Evolutionary conservation across 2,113 vertebrate genomes (phyloP).

Genomic region (Theristicus caerulescens): DNA sequence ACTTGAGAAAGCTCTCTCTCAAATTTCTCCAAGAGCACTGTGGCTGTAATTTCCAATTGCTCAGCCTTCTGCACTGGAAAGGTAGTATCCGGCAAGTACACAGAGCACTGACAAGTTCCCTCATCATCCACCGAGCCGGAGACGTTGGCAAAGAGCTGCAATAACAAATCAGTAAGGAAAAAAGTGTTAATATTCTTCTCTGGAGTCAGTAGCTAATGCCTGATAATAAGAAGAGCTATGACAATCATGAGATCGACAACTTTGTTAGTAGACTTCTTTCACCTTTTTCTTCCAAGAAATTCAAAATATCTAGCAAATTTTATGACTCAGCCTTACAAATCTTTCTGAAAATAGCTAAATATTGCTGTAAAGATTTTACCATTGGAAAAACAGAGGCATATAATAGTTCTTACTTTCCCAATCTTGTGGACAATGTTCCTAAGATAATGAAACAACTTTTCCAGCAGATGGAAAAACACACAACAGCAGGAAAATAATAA

Average conservation of each 20-base stretch:
- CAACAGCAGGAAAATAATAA: neutral
- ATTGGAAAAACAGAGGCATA: neutral
- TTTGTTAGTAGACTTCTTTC: neutral
- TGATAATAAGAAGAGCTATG: neutral
- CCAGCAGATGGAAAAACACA: neutral
- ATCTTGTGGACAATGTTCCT: neutral
- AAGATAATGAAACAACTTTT: neutral
- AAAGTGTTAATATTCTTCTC: neutral
- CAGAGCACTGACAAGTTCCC: slow-evolving; percentile 70
- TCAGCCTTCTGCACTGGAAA: slow-evolving; percentile 75
- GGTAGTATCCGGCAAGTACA: slow-evolving; percentile 67
- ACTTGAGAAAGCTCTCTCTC: slow-evolving; percentile 75
- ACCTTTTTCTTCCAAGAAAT: neutral
- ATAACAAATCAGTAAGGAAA: neutral
- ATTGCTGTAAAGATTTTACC: neutral
- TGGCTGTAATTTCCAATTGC: slow-evolving; percentile 51
- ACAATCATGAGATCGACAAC: neutral
- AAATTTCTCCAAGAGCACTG: slow-evolving; percentile 48
- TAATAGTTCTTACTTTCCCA: neutral
- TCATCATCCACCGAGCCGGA: slow-evolving; percentile 47
- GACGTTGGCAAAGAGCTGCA: slow-evolving; percentile 69
- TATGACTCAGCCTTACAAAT: neutral
- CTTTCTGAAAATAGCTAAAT: neutral
- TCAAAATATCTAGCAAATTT: neutral
- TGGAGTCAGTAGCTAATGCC: neutral